These are phyloP conservation scores for Anastrepha obliqua DNA, from an alignment of 1,140 invertebrate species.

Conservation along the genomic window DNA sequence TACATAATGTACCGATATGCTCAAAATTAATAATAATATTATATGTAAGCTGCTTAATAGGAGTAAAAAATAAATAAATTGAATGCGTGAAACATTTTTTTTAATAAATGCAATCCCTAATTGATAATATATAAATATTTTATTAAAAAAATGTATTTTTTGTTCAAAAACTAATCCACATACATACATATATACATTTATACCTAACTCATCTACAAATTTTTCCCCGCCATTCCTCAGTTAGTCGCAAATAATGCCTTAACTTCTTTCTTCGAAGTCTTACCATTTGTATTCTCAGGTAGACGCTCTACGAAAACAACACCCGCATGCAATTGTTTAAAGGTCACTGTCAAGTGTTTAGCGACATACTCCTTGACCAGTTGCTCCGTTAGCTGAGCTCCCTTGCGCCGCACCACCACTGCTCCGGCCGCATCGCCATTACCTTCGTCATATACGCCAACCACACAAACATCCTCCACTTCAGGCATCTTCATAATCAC, in stretches of 20 bases:
- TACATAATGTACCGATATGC: no score
- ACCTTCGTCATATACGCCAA: conserved; percentile 62
- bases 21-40: no score
- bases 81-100: no score
- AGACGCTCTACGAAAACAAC: conserved; percentile 78
- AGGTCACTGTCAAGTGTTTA: conserved; percentile 68
- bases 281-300: conserved; percentile 77
- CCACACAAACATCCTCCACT: conserved; percentile 64
- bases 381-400: conserved; percentile 58
- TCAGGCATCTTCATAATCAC: conserved; percentile 61
- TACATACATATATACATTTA: no score
- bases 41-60: no score
- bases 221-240: background rate
- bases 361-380: conserved; percentile 63
- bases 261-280: background rate
- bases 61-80: no score
- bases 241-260: conserved; percentile 56
- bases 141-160: no score
- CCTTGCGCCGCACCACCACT: conserved; percentile 59
- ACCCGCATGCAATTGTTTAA: conserved; percentile 77
- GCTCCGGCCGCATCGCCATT: conserved; percentile 63
- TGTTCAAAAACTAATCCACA: no score
- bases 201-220: no score
- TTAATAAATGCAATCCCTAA: no score
- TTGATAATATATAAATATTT: no score